A percentile compares a stretch with the other conserved stretches of the same genome.
These are phyloP conservation scores for Sussaba pulchella DNA, from an alignment of 2,888 invertebrate species.

Conservation along the genomic window DNA sequence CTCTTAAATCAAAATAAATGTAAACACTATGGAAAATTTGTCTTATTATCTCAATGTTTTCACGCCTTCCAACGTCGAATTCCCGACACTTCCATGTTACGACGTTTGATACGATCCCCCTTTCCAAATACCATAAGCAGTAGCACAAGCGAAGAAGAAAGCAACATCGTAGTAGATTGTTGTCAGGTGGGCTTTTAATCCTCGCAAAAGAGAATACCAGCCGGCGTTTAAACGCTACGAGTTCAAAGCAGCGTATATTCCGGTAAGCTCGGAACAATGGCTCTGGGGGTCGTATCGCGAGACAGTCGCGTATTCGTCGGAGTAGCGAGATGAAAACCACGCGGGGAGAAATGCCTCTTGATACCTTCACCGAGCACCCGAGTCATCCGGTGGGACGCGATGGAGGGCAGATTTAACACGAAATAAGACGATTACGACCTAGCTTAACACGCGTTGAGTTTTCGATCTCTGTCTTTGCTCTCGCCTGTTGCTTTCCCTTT, in stretches of 20 bases:
- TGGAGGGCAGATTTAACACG: slow-evolving; percentile 79
- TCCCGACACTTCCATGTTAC: not conserved
- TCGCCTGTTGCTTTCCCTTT: slow-evolving; percentile 18
- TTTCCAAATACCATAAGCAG: slow-evolving; percentile 10
- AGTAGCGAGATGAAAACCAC: slow-evolving; percentile 40
- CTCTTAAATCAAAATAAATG: too few relatives aligned
- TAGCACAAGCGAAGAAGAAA: slow-evolving; percentile 19
- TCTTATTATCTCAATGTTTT: not conserved
- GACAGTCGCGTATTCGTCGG: slow-evolving; percentile 31
- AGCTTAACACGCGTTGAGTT: slow-evolving; percentile 74
- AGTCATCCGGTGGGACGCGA: slow-evolving; percentile 57
- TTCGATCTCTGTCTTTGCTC: slow-evolving; percentile 30
- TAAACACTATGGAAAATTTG: slow-evolving; percentile 7
- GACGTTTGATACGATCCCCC: slow-evolving; percentile 16
- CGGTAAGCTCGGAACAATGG: slow-evolving; percentile 60
- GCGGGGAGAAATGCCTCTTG: slow-evolving; percentile 41
- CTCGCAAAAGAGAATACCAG: slow-evolving; percentile 33
- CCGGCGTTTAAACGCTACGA: slow-evolving; percentile 51
- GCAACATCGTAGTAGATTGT: slow-evolving; percentile 19
- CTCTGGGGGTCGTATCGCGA: slow-evolving; percentile 42
- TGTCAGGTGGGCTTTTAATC: slow-evolving; percentile 37
- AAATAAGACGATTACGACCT: slow-evolving; percentile 82
- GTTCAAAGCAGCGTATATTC: slow-evolving; percentile 57
- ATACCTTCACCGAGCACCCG: slow-evolving; percentile 24
- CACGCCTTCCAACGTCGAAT: not conserved